Base-by-base conservation (phyloP, 1,140 invertebrate species). In the Apis laboriosa region DNA sequence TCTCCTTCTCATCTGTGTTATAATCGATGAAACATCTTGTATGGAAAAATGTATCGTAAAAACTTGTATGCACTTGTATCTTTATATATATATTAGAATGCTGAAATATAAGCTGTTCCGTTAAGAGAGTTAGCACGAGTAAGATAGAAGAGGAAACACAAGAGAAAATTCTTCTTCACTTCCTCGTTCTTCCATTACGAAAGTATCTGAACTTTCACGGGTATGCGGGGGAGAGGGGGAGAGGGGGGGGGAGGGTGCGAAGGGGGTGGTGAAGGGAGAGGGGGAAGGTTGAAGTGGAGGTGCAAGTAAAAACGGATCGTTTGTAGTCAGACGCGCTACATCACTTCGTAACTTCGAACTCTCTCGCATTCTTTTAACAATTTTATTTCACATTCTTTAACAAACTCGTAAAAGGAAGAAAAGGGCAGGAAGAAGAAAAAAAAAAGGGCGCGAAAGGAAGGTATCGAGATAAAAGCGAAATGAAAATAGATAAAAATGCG, bases 271-370 rank as follows among this genome's bases (percentile, higher is more conserved):
- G 24, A 24, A 3, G 24, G 61, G n/a, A 63, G 53, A 72, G 55
- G 12, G 70, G 70, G 53, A 72, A n/a, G 15, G 5, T 17, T 28
- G 53, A 72, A 56, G 24, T 72, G 9, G 17, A 21, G 53, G 12
- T 9, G 71, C 53, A 73, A 73, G 71, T 73, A 55, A 73, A 73
- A 58, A 73, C 71, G 28, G 71, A 73, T 73, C 71, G 71, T 73
- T 58, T 43, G 71, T 73, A 73, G 71, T 58, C 55, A 58, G 71
- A 73, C 71, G 24, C 24, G 71, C 28, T 73, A 58, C 53, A 15
- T 58, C 28, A 19, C 71, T 58, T 55, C 56, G 28, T 43, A 73
- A 73, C 28, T 56, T 34, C 19, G 19, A 58, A n/a, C 11, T 15
- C 11, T 15, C 55, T 21, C 17, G 19, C 53, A 15, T 73, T 73